Base-by-base conservation (phyloP, 2,797 vertebrate species). In the Urosaurus nigricauda region DNA sequence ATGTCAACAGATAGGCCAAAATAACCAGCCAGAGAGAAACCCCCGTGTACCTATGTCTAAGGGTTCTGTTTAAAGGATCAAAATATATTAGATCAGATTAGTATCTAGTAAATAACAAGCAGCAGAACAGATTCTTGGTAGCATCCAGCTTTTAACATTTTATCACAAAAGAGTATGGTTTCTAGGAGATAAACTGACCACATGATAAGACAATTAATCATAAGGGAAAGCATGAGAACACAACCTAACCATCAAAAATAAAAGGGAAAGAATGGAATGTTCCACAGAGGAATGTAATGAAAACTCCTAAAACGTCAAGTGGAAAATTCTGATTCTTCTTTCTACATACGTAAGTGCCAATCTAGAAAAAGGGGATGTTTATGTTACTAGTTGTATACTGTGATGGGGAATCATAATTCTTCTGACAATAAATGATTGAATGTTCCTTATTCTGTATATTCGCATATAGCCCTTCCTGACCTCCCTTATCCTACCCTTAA, bases 181-280 rank as follows among this genome's bases (percentile, higher is more conserved):
- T 90, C 81, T 86, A 68, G 91, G 74, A 87, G 85, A 89, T 82
- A 91, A 91, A 89, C 14, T 86, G 26, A 78, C 83, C 40, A 19
- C 70, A 82, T 75, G 24, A 87, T 74, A 75, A 58, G 86, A 51
- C n/a, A 58, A 87, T 83, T 79, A 90, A 80, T 84, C 78, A 77
- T 0, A 71, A 81, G 32, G 88, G 47, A 92, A 93, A 93, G 84
- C 71, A 86, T 1, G n/a, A 91, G 29, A 93, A 91, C 8, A 5
- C 35, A 71, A 88, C 21, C 40, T 47, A 86, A 90, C 79, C 58
- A 87, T 90, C 90, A 91, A 94, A 84, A 94, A 87, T 77, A 93
- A 93, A 94, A 79, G 63, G 89, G 88, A n/a, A 53, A 92, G 88
- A 94, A 94, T 89, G 71, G 80, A 95, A 94, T 87, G 83, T 90